Conservation (phyloP, 2,113 vertebrate genomes). For the Myrmecophaga tridactyla region DNA sequence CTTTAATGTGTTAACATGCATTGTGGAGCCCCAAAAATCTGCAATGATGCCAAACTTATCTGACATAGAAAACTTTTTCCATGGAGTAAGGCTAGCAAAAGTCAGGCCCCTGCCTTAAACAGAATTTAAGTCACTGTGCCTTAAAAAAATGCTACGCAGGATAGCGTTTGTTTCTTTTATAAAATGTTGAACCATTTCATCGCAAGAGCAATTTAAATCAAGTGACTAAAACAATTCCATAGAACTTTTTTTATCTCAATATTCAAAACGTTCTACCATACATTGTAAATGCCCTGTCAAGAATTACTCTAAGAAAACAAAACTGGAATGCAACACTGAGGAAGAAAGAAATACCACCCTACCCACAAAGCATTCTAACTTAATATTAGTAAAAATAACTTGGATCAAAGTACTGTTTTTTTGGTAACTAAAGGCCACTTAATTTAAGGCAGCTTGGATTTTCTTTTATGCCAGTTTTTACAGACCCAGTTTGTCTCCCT, state of each 20-base stretch:
- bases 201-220: conserved; percentile 2
- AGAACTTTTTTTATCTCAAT: not conserved
- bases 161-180: not conserved
- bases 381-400: not conserved
- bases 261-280: not conserved
- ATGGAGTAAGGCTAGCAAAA: not conserved
- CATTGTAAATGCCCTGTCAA: not conserved
- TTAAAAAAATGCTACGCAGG: not conserved
- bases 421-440: not conserved
- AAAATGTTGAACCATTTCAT: not conserved
- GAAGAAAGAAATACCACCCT: not conserved
- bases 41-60: not conserved
- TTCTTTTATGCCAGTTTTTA: conserved; percentile 20
- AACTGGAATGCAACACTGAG: conserved; percentile 3
- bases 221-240: conserved; percentile 24
- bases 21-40: not conserved
- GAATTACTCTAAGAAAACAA: conserved; percentile 6
- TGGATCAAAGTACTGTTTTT: not conserved
- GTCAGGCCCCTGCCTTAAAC: not conserved
- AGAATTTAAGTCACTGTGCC: not conserved
- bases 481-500: conserved; percentile 19
- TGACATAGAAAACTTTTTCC: not conserved
- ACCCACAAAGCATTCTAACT: not conserved
- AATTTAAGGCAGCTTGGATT: conserved; percentile 23
- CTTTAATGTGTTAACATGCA: not conserved